phyloP scores from a whole-genome alignment of 2,797 vertebrate genomes.

The Poecile montanus region DNA sequence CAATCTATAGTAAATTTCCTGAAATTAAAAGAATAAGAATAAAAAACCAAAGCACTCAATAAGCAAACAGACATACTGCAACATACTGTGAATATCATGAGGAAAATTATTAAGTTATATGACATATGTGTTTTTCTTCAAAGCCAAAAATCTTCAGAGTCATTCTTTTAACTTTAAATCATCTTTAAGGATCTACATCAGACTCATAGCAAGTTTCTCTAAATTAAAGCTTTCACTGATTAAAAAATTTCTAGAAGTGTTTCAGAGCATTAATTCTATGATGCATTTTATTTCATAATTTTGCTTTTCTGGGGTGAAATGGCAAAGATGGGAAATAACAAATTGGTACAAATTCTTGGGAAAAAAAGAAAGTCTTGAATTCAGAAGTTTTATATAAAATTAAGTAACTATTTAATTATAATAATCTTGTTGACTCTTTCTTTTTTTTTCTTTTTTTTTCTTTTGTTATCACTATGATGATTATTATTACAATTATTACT shows the following conservation, averaged over 20 bases:
- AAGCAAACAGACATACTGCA: not conserved
- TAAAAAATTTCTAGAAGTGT: not conserved
- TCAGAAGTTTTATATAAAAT: not conserved
- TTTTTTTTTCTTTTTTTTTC: not conserved
- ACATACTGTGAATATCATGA: not conserved
- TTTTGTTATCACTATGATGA: not conserved
- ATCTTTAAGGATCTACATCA: not conserved
- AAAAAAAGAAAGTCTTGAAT: not conserved
- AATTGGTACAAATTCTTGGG: not conserved
- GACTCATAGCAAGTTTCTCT: not conserved
- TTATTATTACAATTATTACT: not conserved
- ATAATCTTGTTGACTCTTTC: not conserved
- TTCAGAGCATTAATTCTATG: not conserved
- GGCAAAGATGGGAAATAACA: not conserved
- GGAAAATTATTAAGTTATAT: not conserved
- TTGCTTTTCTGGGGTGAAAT: not conserved
- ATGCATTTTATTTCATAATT: not conserved
- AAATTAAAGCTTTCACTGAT: not conserved
- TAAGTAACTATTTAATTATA: not conserved
- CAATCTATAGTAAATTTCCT: not conserved
- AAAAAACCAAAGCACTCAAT: not conserved
- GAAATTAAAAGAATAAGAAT: not conserved
- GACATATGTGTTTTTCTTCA: not conserved
- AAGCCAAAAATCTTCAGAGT: not conserved
- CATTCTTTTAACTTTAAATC: not conserved